phyloP scores from a whole-genome alignment of 2,797 vertebrate species.

The Tokudaia muenninki region DNA sequence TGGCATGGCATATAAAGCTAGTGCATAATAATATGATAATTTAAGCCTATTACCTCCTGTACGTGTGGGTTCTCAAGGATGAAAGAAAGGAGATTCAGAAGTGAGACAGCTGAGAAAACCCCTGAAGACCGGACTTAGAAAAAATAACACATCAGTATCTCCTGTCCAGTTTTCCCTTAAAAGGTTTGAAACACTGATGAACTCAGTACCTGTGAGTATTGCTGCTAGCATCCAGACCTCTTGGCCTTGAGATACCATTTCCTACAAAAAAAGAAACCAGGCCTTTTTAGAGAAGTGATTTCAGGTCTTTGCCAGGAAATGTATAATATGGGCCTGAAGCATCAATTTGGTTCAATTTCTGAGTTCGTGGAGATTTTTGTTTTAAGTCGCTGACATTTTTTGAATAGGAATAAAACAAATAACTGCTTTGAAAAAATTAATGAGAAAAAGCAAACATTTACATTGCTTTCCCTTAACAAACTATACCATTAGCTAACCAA shows the following conservation, averaged over 20 bases:
- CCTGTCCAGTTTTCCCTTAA: constrained; percentile 40
- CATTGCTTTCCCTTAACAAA: constrained; percentile 31
- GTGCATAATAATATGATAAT: constrained; percentile 47
- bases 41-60: constrained; percentile 2
- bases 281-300: constrained; percentile 50
- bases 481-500: background rate
- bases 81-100: constrained; percentile 52
- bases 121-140: constrained; percentile 25
- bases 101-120: constrained; percentile 19
- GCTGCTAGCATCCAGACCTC: background rate
- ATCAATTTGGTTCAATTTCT: constrained; percentile 56
- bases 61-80: constrained; percentile 35
- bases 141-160: background rate
- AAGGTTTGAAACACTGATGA: constrained; percentile 49
- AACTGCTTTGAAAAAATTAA: constrained; percentile 39
- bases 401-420: constrained; percentile 5
- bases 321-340: constrained; percentile 14
- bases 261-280: constrained; percentile 38
- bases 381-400: background rate
- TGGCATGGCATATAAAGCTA: constrained; percentile 29
- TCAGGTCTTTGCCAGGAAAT: constrained; percentile 44
- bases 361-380: background rate
- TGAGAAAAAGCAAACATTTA: constrained; percentile 32
- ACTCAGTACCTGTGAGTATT: background rate
- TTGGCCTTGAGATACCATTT: constrained; percentile 64